These are phyloP conservation scores for Eupithecia insigniata DNA, from an alignment of 2,888 invertebrate genomes.

Conservation along the genomic window DNA sequence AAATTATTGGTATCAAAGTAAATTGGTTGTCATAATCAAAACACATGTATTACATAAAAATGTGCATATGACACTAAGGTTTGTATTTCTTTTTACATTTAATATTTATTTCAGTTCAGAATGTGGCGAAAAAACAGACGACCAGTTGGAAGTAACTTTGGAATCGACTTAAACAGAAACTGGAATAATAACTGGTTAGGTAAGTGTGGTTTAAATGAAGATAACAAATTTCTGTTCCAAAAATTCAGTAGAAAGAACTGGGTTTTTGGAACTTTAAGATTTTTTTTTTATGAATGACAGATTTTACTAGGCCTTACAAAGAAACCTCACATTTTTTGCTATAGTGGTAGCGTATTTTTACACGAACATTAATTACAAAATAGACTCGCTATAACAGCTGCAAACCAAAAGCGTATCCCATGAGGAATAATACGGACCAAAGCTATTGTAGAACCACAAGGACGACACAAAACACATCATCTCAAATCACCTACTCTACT, in stretches of 20 bases:
- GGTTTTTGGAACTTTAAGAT: background rate
- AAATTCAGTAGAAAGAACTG: background rate
- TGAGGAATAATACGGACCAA: background rate
- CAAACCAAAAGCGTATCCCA: background rate
- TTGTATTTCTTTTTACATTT: background rate
- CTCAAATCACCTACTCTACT: background rate
- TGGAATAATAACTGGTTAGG: slow-evolving; percentile 83
- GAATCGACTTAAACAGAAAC: slow-evolving; percentile 87
- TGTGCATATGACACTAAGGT: background rate
- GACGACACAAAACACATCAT: background rate
- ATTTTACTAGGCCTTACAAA: background rate
- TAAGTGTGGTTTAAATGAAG: slow-evolving; percentile 48
- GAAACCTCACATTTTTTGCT: background rate
- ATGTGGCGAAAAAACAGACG: slow-evolving; percentile 87
- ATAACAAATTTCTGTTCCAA: background rate
- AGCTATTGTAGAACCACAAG: background rate
- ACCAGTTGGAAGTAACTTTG: slow-evolving; percentile 74
- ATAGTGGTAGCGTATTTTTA: background rate
- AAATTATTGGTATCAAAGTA: background rate
- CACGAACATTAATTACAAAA: background rate
- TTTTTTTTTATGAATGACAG: background rate
- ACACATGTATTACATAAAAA: background rate
- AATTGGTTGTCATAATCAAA: background rate
- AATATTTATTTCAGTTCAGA: slow-evolving; percentile 83
- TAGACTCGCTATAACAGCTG: background rate